Evolutionary conservation across 2,888 invertebrate genomes (phyloP), one percentile per base, ranked within the genome.

Genomic region (Leptopterna dolabrata): DNA sequence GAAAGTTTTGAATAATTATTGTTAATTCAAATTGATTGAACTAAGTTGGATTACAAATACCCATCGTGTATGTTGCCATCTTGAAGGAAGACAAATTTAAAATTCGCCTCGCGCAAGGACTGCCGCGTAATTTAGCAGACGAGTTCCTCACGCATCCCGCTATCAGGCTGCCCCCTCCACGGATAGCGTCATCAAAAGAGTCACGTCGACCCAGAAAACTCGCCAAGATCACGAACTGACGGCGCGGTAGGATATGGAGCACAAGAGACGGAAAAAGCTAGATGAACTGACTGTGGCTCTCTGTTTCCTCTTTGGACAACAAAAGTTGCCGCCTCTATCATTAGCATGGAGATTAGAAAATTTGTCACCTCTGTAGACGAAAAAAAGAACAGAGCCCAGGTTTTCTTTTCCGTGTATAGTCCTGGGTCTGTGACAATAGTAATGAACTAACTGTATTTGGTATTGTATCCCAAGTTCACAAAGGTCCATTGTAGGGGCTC

Each of bases 401-500:
- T 73, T 73, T 73, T 73, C 45, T 78, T 29, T 78, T 45, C 45
- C 78, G 45, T 78, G 78, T 78, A 78, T 30, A 45, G 78, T 16
- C 78, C 63, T 27, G 45, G 19, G 30, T 73, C 81, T 30, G 27
- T 43, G 45, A 85, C 85, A 76, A 85, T 76, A 76, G 85, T 85
- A 85, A 85, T 85, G 85, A 85, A 85, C 85, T 85, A 85, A 85
- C 85, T 85, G 85, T 85, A 85, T 85, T 85, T 85, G 85, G 85
- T 85, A 85, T 85, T 85, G 73, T 73, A 24, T 47, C 43, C 85
- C 43, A 70, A 19, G 30, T 70, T 70, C 85, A 73, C 85, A 85
- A 85, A 85, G 85, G 71, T 76, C 85, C 73, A 85, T 85, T 85
- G 85, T 85, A n/a, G 45, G 85, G 76, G 73, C 87, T 87, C 87